phyloP scores from a whole-genome alignment of 2,888 invertebrate species.

The Chelonus formosanus region DNA sequence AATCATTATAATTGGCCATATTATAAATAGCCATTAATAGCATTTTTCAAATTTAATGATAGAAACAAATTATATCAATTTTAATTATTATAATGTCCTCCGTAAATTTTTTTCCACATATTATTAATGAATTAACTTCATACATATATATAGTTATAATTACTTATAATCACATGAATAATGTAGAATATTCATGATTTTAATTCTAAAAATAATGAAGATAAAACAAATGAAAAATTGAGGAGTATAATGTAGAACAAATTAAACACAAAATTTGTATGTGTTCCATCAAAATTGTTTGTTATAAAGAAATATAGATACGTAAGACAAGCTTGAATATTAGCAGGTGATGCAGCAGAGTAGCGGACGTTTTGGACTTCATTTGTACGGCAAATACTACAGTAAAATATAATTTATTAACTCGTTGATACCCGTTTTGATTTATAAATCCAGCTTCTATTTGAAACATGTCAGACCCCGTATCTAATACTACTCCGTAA shows the following conservation, averaged over 20 bases:
- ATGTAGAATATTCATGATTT: too few species aligned
- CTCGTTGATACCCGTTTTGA: too few species aligned
- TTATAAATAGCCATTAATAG: conserved; percentile 32
- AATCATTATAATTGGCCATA: conserved; percentile 28
- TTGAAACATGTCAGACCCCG: too few species aligned
- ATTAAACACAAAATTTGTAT: too few species aligned
- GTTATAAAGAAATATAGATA: conserved; percentile 28
- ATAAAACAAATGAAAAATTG: too few species aligned
- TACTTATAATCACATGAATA: neutral
- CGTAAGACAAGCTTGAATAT: conserved; percentile 44
- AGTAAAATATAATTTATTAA: too few species aligned
- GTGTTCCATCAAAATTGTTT: neutral
- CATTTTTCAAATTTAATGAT: conserved; percentile 37
- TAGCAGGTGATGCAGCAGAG: conserved; percentile 52
- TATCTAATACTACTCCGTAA: too few species aligned
- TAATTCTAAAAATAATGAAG: too few species aligned
- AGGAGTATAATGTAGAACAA: too few species aligned
- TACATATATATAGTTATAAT: neutral
- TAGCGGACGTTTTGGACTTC: conserved; percentile 23
- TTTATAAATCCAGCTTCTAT: too few species aligned
- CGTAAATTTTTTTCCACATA: conserved; percentile 27
- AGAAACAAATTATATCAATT: conserved; percentile 39
- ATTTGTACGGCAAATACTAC: conserved; percentile 15
- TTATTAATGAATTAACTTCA: conserved; percentile 8
- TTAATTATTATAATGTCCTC: conserved; percentile 33